Conservation (phyloP, 1,140 invertebrate genomes). For the Saccostrea cuccullata region DNA sequence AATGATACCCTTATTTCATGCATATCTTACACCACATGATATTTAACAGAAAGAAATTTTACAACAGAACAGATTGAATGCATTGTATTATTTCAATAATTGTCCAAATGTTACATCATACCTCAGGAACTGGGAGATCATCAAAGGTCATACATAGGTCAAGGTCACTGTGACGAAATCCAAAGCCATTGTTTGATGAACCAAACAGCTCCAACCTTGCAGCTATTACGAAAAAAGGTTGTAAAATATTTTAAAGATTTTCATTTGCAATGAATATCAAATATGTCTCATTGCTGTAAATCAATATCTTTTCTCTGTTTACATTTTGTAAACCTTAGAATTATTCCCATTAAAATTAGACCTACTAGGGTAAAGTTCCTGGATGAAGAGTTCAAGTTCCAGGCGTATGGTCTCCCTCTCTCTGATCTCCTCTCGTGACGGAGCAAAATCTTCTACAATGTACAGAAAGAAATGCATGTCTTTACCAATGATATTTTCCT, state of each 20-base stretch:
- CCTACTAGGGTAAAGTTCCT: constrained; percentile 68
- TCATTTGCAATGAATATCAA: not conserved
- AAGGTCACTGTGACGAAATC: constrained; percentile 82
- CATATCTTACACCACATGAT: too few species aligned
- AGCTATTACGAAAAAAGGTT: constrained; percentile 64
- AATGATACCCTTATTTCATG: not conserved
- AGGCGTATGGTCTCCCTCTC: constrained; percentile 76
- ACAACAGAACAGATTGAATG: too few species aligned
- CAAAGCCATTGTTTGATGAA: constrained; percentile 84
- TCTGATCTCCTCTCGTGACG: constrained; percentile 71
- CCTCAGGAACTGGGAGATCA: constrained; percentile 47
- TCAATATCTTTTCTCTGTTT: not conserved
- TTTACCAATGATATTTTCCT: too few species aligned
- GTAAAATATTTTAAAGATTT: not conserved
- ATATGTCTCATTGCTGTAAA: too few species aligned
- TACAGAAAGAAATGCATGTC: not conserved
- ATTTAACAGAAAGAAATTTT: too few species aligned
- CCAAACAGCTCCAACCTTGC: constrained; percentile 82
- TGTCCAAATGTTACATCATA: not conserved
- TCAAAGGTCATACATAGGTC: constrained; percentile 83
- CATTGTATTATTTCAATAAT: not conserved
- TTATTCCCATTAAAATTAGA: not conserved
- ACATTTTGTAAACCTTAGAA: not conserved
- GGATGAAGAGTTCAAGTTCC: constrained; percentile 77
- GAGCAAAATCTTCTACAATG: constrained; percentile 74